Base-by-base conservation (phyloP, 1,140 invertebrate species). In the Aphaenogaster rudis region DNA sequence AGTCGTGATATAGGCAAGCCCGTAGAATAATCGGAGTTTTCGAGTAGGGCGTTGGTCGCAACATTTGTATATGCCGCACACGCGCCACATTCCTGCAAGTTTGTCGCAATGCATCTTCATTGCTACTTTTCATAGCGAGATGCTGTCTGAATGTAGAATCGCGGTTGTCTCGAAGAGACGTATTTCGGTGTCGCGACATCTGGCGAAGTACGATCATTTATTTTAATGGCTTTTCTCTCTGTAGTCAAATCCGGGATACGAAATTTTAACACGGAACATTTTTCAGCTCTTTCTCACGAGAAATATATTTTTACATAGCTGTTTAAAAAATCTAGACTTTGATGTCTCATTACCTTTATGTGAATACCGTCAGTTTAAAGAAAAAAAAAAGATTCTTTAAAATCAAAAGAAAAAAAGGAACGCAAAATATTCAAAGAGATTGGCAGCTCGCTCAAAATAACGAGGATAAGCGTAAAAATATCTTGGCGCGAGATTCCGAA, bases 111-210 rank as follows among this genome's bases (percentile, higher is more conserved):
- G 42, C 69, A 84, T 84, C 80, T 84, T 84, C 80, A 61, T 74
- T 61, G 67, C 42, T 61, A 74, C 54, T 84, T 84, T 84, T 84
- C 80, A 82, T 61, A 67, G 80, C 67, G 80, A 61, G 42, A 63
- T 84, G 80, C 80, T 48, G 67, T 84, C 54, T 84, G 80, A 84
- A 84, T 84, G 52, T 48, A 36, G 52, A 82, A 82, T 82, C 79
- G 67, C 54, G 79, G 36, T 48, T 72, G 67, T 59, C 54, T 36
- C 69, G 54, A 74, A 61, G 54, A 61, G 69, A 74, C 15, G 39
- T 74, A 84, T 84, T 84, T 74, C 42, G 67, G 54, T 74, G 69
- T 74, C 80, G 67, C 54, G 67, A 63, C 42, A 74, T 71, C 36
- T 45, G 80, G 67, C 33, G 42, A 84, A 84, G 69, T 50, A 33